phyloP scores from a whole-genome alignment of 2,113 vertebrate genomes.

The Piaya cayana region DNA sequence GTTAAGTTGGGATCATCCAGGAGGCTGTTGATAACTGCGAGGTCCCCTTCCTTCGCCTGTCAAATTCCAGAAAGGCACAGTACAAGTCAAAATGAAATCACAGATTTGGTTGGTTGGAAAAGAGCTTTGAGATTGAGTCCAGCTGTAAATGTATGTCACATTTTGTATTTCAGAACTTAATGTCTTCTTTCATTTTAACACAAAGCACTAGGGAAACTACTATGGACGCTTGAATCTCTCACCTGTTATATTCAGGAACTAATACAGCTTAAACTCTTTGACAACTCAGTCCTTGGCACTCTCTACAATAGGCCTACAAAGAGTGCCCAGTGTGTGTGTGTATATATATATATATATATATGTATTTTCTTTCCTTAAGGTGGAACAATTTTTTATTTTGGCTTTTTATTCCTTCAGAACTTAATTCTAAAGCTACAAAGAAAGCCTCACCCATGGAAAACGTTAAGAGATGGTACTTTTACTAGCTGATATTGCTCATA shows the following conservation, averaged over 20 bases:
- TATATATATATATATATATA: no score
- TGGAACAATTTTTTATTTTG: neutral
- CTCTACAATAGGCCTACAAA: neutral
- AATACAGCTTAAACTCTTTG: neutral
- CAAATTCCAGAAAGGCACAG: conserved; percentile 39
- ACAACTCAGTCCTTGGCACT: neutral
- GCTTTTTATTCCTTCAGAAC: neutral
- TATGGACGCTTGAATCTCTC: neutral
- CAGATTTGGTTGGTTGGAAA: no score
- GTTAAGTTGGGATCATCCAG: conserved; percentile 86
- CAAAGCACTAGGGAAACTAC: neutral
- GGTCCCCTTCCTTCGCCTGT: conserved; percentile 88
- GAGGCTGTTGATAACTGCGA: conserved; percentile 82
- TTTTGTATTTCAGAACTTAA: neutral
- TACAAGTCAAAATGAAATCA: neutral
- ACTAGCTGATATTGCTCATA: neutral
- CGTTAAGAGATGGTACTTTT: neutral
- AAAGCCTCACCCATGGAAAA: neutral
- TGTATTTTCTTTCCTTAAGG: neutral
- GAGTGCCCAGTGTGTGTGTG: neutral
- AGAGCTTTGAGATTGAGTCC: no score
- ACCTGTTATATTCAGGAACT: neutral
- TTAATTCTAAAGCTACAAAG: neutral
- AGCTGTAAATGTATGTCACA: neutral
- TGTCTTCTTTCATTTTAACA: neutral